Evolutionary conservation across 2,113 vertebrate species (phyloP).

Genomic region (Crotophaga sulcirostris): DNA sequence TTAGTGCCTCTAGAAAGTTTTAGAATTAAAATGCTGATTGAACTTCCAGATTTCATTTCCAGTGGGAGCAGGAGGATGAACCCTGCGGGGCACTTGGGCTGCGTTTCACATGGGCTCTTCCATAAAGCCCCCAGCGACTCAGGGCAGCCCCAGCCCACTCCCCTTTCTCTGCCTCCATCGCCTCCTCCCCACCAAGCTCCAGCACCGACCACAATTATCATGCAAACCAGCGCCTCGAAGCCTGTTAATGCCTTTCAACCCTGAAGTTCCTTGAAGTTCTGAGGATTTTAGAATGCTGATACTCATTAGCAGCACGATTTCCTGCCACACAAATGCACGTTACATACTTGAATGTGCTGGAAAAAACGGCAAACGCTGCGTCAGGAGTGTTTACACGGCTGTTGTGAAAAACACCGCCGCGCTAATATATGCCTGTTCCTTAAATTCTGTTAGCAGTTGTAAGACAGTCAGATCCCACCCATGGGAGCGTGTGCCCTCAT

Average conservation of each 20-base stretch:
- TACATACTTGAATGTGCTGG: slow-evolving; percentile 25
- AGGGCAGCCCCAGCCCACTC: background rate
- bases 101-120: background rate
- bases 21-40: background rate
- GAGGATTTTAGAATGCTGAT: slow-evolving; percentile 66
- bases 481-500: slow-evolving; percentile 83
- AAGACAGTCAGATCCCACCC: slow-evolving; percentile 82
- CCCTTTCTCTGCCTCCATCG: slow-evolving; percentile 23
- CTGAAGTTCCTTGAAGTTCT: slow-evolving; percentile 79
- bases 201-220: slow-evolving; percentile 71
- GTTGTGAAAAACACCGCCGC: slow-evolving; percentile 57
- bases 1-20: background rate
- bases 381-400: slow-evolving; percentile 69
- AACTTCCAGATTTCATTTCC: background rate
- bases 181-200: slow-evolving; percentile 47
- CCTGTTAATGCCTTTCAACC: slow-evolving; percentile 74
- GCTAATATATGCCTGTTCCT: slow-evolving; percentile 76
- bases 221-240: slow-evolving; percentile 72
- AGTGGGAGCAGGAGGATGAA: background rate
- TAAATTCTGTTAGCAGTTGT: slow-evolving; percentile 81
- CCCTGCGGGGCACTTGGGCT: background rate
- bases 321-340: slow-evolving; percentile 5
- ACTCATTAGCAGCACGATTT: slow-evolving; percentile 51
- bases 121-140: background rate
- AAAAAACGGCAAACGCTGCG: slow-evolving; percentile 42